phyloP scores from a whole-genome alignment of 2,797 vertebrate species.

The Enteromius radiatus region DNA sequence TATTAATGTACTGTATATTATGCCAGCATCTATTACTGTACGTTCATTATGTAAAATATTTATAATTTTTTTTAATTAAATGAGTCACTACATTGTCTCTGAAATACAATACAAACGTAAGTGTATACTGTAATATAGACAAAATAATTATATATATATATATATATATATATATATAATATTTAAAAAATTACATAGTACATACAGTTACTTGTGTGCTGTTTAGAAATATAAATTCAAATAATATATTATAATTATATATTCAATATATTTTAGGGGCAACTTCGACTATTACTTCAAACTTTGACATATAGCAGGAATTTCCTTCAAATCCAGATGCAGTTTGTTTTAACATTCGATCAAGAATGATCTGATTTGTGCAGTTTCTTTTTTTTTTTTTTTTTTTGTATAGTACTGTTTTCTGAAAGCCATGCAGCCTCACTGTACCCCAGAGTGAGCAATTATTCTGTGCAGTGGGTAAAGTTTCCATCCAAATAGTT shows the following conservation, averaged over 20 bases:
- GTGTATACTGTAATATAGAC: neutral
- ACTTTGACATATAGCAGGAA: slow-evolving; percentile 14
- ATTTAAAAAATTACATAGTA: neutral
- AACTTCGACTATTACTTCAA: slow-evolving; percentile 7
- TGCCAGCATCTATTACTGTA: neutral
- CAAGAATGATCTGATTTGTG: slow-evolving; percentile 14
- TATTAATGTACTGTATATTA: neutral
- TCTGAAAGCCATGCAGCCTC: slow-evolving; percentile 1
- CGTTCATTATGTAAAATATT: neutral
- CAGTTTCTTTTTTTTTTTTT: neutral
- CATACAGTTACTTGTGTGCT: neutral
- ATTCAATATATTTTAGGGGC: neutral
- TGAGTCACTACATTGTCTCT: neutral
- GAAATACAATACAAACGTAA: neutral
- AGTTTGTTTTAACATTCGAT: neutral
- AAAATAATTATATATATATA: neutral
- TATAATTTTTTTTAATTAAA: neutral
- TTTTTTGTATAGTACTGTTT: slow-evolving; percentile 15
- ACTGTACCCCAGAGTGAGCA: slow-evolving; percentile 28
- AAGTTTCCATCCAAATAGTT: slow-evolving; percentile 46
- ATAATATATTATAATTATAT: neutral
- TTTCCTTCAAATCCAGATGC: slow-evolving; percentile 13
- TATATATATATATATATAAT: neutral
- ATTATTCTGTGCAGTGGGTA: slow-evolving; percentile 46
- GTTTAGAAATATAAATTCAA: neutral